A percentile compares a stretch with the other conserved stretches of the same genome.
These are phyloP conservation scores for Apogon talboti DNA, from an alignment of 2,797 vertebrate species.

Conservation along the genomic window DNA sequence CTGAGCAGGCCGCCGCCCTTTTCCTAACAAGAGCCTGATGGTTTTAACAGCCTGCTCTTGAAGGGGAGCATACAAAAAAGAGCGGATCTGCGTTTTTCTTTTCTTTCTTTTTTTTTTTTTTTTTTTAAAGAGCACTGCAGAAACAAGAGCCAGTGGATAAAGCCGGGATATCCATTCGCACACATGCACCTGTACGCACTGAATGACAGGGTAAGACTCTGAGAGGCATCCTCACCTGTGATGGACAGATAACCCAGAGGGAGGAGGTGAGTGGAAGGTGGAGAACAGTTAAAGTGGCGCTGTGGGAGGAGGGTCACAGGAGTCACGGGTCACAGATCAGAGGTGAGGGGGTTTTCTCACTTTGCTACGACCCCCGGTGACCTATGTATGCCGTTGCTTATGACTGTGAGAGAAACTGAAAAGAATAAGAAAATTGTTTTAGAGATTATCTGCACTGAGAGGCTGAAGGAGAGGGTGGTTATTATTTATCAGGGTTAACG, in stretches of 20 bases:
- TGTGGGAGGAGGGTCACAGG: slow-evolving; percentile 48
- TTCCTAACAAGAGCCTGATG: slow-evolving; percentile 3
- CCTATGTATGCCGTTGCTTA: slow-evolving; percentile 48
- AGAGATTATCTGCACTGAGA: slow-evolving; percentile 51
- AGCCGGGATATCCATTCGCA: slow-evolving; percentile 29
- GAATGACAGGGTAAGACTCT: slow-evolving; percentile 22
- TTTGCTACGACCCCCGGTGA: slow-evolving; percentile 67
- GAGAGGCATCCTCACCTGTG: slow-evolving; percentile 46
- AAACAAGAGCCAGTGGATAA: slow-evolving; percentile 39
- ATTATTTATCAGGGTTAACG: slow-evolving; percentile 25
- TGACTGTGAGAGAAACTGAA: slow-evolving; percentile 41
- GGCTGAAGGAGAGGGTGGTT: slow-evolving; percentile 4
- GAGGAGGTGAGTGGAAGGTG: slow-evolving; percentile 39
- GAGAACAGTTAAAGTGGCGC: slow-evolving; percentile 44
- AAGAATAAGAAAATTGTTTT: slow-evolving; percentile 47
- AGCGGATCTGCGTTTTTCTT: background rate
- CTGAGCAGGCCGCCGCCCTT: background rate
- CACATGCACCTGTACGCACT: slow-evolving; percentile 54
- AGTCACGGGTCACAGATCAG: slow-evolving; percentile 80
- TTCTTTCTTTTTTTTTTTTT: no score
- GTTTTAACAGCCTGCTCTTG: slow-evolving; percentile 19
- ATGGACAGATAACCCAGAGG: slow-evolving; percentile 56
- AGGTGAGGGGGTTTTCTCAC: slow-evolving; percentile 74
- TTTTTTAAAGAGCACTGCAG: slow-evolving; percentile 1
- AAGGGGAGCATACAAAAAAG: background rate